Conservation (phyloP, 2,113 vertebrate genomes). For the Paracanthobrama guichenoti region DNA sequence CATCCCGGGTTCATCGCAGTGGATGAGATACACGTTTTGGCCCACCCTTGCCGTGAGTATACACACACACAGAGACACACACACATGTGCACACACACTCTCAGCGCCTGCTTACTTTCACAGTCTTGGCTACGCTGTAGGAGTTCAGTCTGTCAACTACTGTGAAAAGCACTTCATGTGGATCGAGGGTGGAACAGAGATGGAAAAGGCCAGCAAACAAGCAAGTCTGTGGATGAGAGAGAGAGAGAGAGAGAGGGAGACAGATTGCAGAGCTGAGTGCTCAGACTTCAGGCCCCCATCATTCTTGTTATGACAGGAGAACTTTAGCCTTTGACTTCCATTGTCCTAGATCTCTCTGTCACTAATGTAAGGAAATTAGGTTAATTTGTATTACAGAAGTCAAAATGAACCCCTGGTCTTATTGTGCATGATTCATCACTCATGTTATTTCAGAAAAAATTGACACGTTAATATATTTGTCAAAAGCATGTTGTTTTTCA, state of each 20-base stretch:
- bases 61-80: background rate
- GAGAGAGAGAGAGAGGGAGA: slow-evolving; percentile 55
- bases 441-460: background rate
- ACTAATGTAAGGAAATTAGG: background rate
- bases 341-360: background rate
- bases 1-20: slow-evolving; percentile 94
- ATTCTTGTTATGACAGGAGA: slow-evolving; percentile 61
- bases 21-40: slow-evolving; percentile 93
- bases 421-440: background rate
- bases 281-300: slow-evolving; percentile 58
- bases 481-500: background rate
- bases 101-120: background rate
- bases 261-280: slow-evolving; percentile 60
- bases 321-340: slow-evolving; percentile 42
- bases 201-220: slow-evolving; percentile 27
- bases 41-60: slow-evolving; percentile 94
- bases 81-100: background rate
- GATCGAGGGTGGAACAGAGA: slow-evolving; percentile 32
- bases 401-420: background rate
- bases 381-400: background rate
- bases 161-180: slow-evolving; percentile 39
- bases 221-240: slow-evolving; percentile 46
- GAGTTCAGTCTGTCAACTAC: slow-evolving; percentile 17
- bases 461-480: background rate
- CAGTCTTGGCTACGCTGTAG: slow-evolving; percentile 12